Base-by-base conservation (phyloP, 2,888 invertebrate species). In the Hololepta plana region DNA sequence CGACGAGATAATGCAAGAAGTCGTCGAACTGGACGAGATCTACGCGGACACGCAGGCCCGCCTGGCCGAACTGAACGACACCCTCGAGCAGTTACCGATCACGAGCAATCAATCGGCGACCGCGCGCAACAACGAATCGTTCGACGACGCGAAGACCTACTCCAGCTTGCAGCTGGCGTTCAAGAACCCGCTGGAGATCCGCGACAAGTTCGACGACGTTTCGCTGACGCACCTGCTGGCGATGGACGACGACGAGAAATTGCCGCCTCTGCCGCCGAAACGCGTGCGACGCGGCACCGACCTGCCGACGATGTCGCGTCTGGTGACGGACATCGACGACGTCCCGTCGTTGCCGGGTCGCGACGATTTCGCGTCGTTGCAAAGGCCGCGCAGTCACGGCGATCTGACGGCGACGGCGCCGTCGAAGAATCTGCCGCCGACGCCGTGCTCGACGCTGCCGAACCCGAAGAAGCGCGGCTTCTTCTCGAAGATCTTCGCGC, bases 141-240 rank as follows among this genome's bases (percentile, higher is more conserved):
- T 77, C 35, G 71, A 75, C 42, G 84, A 84, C 41, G 65, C 74
- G 15, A 74, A 75, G 31, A 81, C 81, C 0, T 85, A 85, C 43
- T 76, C 80, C 2, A 84, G 84, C 44, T 55, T 85, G 27, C 85
- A 85, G 45, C 61, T 80, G 44, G 85, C 85, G 0, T 84, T 84
- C 57, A 80, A 73, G 49, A 82, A 85, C 52, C 84, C 84, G 0
- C 57, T 81, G 2, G 58, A 63, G 12, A 64, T 77, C 31, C 53
- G 57, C 1, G 48, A 52, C 24, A 45, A 50, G 2, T 38, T 45
- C n/a, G 31, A 32, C 20, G 10, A 15, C 3, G 19, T 32, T 14
- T 34, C 30, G 24, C n/a, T n/a, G n/a, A n/a, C n/a, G n/a, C n/a
- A n/a, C n/a, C n/a, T n/a, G n/a, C n/a, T n/a, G n/a, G n/a, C n/a